Base-by-base conservation (phyloP, 2,888 invertebrate genomes). In the Idaea biselata region DNA sequence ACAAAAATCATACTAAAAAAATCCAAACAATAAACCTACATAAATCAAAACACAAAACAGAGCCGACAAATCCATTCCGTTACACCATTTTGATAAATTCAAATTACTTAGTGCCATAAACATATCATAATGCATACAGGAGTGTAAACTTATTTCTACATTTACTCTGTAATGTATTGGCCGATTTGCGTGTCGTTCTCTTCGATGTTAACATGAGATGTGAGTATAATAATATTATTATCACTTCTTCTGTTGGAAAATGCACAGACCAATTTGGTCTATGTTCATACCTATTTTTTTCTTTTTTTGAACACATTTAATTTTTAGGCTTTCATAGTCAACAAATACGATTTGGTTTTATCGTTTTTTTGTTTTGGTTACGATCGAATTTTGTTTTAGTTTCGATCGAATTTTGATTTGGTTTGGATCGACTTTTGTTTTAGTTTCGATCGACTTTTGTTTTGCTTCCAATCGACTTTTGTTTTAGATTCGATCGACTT, bases 141-240 rank as follows among this genome's bases (percentile, higher is more conserved):
- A 68, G 67, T 67, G 62, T 62, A 66, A 65, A 67, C 68, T 69
- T 72, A 71, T 65, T 72, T 65, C 64, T 63, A 65, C 65, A 67
- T 67, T 25, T 70, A 70, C 68, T 61, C 66, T 64, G 65, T 72
- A 69, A 73, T 67, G 69, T 71, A 73, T 67, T 68, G 68, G 70
- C 58, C 62, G 58, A 62, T 66, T 62, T 60, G 68, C 68, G 65
- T 73, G 68, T 68, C 68, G 56, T 25, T 59, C 11, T 44, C 44
- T 44, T 44, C 8, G 8, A 44, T 14, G 14, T 44, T 44, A 44
- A 44, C 44, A 44, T 44, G 14, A 25, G 25, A 25, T 14, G 11
- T 11, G 11, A 44, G 11, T 14, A 11, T 44, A 44, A 25, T 25
- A 25, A 5, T 25, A 5, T 25, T 44, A 44, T 44, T 44, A 44